Conservation (phyloP, 2,888 invertebrate species). For the Dermolepida albohirtum region DNA sequence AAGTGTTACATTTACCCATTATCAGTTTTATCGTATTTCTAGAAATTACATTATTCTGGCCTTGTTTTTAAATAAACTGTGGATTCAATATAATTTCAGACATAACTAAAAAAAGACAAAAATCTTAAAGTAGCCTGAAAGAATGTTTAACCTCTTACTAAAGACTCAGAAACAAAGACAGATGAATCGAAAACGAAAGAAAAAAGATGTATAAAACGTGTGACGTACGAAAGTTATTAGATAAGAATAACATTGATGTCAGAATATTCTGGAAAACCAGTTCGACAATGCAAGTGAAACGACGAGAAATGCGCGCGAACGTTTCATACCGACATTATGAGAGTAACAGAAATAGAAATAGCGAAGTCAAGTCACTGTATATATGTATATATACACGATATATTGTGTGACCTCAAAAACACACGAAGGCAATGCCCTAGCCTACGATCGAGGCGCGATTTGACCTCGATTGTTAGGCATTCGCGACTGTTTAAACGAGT, state of each 20-base stretch:
- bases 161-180: not conserved
- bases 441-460: slow-evolving; percentile 51
- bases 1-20: no score
- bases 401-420: slow-evolving; percentile 64
- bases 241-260: slow-evolving; percentile 48
- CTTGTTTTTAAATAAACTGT: no score
- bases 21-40: no score
- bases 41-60: no score
- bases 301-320: slow-evolving; percentile 6
- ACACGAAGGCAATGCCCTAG: slow-evolving; percentile 63
- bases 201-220: not conserved
- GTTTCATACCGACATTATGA: slow-evolving; percentile 36
- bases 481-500: slow-evolving; percentile 42
- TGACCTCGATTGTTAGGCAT: slow-evolving; percentile 50
- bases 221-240: slow-evolving; percentile 40
- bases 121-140: no score
- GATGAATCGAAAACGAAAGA: slow-evolving; percentile 18
- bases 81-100: no score
- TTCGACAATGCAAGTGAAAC: slow-evolving; percentile 34
- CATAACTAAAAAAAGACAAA: no score
- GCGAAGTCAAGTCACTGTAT: slow-evolving; percentile 41
- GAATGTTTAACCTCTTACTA: no score
- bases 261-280: slow-evolving; percentile 45
- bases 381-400: slow-evolving; percentile 42
- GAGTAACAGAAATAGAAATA: slow-evolving; percentile 49